Conservation (phyloP, 2,113 vertebrate genomes). For the Garra rufa region DNA sequence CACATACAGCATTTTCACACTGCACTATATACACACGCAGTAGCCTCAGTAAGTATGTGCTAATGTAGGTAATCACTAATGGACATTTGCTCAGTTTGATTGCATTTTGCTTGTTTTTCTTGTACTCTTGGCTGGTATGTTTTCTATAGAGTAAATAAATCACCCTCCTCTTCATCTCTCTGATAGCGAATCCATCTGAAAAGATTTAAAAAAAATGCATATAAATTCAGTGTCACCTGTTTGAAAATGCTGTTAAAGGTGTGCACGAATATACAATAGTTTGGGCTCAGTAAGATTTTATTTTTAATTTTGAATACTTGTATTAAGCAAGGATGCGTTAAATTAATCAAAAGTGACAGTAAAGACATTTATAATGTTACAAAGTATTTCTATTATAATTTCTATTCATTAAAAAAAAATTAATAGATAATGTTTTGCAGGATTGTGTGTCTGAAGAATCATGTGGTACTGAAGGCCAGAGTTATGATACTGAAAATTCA, state of each 20-base stretch:
- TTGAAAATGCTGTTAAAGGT: background rate
- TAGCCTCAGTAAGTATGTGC: constrained; percentile 23
- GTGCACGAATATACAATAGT: background rate
- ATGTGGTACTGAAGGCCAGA: background rate
- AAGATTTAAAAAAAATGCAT: constrained; percentile 76
- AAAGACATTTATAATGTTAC: background rate
- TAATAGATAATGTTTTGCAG: no score
- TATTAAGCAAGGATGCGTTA: background rate
- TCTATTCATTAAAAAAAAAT: background rate
- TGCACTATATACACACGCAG: constrained; percentile 23
- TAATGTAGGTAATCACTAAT: constrained; percentile 47
- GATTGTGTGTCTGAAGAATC: no score
- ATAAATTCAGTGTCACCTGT: constrained; percentile 80
- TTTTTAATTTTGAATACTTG: background rate
- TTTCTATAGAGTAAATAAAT: constrained; percentile 25
- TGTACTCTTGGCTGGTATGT: background rate
- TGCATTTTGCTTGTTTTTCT: constrained; percentile 20
- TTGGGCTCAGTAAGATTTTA: background rate
- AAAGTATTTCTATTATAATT: background rate
- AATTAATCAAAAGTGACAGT: no score
- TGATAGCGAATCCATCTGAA: constrained; percentile 73
- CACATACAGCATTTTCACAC: constrained; percentile 22
- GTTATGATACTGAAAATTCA: no score
- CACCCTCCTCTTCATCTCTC: constrained; percentile 60
- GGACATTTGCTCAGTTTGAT: constrained; percentile 26